Conservation (phyloP, 2,888 invertebrate species). For the Leucozona laternaria region DNA sequence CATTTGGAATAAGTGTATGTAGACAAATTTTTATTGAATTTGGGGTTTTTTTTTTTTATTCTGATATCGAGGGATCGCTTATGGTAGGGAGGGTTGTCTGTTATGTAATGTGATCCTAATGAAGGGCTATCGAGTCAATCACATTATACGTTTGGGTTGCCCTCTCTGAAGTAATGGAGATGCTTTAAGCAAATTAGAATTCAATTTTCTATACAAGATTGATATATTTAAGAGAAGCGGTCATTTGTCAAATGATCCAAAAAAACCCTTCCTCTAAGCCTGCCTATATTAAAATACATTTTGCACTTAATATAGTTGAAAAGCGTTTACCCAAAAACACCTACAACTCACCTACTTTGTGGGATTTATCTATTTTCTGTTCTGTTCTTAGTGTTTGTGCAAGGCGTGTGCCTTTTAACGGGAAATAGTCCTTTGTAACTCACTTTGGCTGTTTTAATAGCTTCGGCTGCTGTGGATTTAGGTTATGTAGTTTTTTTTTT, state of each 20-base stretch:
- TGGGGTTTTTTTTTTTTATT: conserved; percentile 38
- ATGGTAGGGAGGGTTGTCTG: background rate
- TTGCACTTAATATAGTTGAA: conserved; percentile 19
- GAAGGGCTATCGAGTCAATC: conserved; percentile 60
- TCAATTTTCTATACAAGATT: conserved; percentile 46
- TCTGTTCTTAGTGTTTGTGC: conserved; percentile 9
- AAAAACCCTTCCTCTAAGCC: background rate
- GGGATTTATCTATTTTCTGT: conserved; percentile 13
- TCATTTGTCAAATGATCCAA: conserved; percentile 21
- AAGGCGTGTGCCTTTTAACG: conserved; percentile 46
- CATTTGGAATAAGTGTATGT: conserved; percentile 48
- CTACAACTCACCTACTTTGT: conserved; percentile 51
- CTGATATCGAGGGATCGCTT: conserved; percentile 3
- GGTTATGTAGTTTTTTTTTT: conserved; percentile 8
- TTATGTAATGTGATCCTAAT: conserved; percentile 61
- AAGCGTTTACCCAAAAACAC: conserved; percentile 30
- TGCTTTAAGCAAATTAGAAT: conserved; percentile 23
- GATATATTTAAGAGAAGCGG: conserved; percentile 16
- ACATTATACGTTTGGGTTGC: conserved; percentile 43
- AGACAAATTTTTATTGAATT: conserved; percentile 61
- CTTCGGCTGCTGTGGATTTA: conserved; percentile 12
- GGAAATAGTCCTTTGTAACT: conserved; percentile 32
- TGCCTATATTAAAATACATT: conserved; percentile 34
- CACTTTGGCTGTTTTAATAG: conserved; percentile 48
- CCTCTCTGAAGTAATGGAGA: background rate